These are phyloP conservation scores for Aphaenogaster floridana DNA, from an alignment of 1,140 invertebrate species.

Conservation along the genomic window DNA sequence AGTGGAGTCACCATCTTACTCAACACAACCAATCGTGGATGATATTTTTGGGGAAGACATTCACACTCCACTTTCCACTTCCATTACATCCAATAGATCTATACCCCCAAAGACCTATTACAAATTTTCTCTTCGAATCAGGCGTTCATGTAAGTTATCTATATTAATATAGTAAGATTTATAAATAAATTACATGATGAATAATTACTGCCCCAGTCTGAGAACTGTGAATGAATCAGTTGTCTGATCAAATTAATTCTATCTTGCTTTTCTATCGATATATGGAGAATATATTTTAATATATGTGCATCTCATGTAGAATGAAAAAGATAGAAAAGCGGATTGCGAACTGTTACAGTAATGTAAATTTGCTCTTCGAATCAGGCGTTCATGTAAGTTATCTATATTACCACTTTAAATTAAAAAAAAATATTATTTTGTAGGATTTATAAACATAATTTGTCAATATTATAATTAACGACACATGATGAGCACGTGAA, in stretches of 20 bases:
- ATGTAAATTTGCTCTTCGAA: not conserved
- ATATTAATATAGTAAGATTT: not conserved
- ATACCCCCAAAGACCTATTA: not conserved
- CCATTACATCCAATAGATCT: too few relatives aligned
- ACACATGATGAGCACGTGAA: constrained; percentile 72
- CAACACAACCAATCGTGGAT: too few relatives aligned
- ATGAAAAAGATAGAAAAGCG: not conserved
- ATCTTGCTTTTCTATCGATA: not conserved
- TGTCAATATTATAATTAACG: constrained; percentile 33
- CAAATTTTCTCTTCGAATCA: not conserved
- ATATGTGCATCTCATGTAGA: constrained; percentile 30
- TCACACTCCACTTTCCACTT: too few relatives aligned
- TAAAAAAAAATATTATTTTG: not conserved
- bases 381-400: constrained; percentile 35
- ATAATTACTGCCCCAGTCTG: constrained; percentile 81
- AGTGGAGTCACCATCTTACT: too few relatives aligned
- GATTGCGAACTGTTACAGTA: not conserved
- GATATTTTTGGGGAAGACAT: too few relatives aligned
- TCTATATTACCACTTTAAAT: constrained; percentile 1
- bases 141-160: constrained; percentile 30
- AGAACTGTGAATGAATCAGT: constrained; percentile 78
- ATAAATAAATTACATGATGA: constrained; percentile 66
- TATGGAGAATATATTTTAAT: not conserved
- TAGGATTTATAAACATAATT: not conserved
- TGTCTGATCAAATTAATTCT: constrained; percentile 53